Percentiles rank a stretch among this genome's conserved stretches.
Conservation (phyloP, 1,140 invertebrate species). For the Drosophila murphyi region DNA sequence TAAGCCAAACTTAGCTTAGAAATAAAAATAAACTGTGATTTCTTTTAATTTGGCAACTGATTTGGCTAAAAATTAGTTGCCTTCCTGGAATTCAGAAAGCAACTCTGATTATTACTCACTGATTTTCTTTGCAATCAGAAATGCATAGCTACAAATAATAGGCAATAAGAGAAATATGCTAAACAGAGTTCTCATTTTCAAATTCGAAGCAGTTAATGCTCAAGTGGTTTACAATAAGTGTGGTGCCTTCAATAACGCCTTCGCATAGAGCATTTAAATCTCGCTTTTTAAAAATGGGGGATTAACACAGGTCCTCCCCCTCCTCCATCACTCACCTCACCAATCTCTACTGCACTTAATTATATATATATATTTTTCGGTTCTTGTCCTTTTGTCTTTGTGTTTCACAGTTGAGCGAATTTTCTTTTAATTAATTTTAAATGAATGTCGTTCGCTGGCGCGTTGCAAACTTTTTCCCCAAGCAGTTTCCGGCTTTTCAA, state of each 20-base stretch:
- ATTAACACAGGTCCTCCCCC: neutral
- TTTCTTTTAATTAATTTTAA: constrained; percentile 83
- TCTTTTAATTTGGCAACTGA: too few relatives aligned
- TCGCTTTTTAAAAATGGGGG: constrained; percentile 5
- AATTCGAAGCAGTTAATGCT: constrained; percentile 17
- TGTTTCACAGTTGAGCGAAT: constrained; percentile 80
- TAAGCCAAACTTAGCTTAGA: too few relatives aligned
- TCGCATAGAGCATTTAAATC: constrained; percentile 36
- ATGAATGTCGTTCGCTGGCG: constrained; percentile 79
- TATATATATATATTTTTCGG: constrained; percentile 36
- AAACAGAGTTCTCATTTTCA: neutral
- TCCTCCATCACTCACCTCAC: neutral
- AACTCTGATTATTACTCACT: too few relatives aligned
- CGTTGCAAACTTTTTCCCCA: constrained; percentile 73
- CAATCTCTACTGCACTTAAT: constrained; percentile 30
- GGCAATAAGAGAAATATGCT: neutral
- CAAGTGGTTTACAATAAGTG: neutral
- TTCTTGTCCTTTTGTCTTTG: constrained; percentile 73
- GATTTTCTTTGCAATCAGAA: too few relatives aligned
- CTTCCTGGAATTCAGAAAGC: too few relatives aligned
- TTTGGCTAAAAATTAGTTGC: too few relatives aligned
- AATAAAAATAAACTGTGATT: too few relatives aligned
- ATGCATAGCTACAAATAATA: too few relatives aligned
- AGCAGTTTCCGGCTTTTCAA: constrained; percentile 55
- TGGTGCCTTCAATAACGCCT: constrained; percentile 2